Base-by-base conservation (phyloP, 2,797 vertebrate species). In the Trachops cirrhosus region DNA sequence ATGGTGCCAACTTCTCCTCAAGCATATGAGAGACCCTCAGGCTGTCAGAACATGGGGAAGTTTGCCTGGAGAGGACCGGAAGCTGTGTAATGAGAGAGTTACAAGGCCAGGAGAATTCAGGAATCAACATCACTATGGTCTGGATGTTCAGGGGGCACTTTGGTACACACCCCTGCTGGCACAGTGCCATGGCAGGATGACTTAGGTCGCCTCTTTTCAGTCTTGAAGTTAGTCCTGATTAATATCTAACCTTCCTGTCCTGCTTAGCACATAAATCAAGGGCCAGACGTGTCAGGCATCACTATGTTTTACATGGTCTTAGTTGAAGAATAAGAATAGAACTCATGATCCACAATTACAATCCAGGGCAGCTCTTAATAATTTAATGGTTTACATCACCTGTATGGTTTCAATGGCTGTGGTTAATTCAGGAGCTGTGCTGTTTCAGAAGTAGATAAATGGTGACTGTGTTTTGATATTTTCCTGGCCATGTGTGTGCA, bases 291-390 rank as follows among this genome's bases (percentile, higher is more conserved):
- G 7, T 88, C 78, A 75, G 4, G 4, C 5, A 54, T 87, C 74
- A 29, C 54, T 26, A 39, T 83, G 24, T 39, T 24, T 10, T 41
- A 29, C 22, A 15, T 46, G 5, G 37, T 83, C 34, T 70, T 83
- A 50, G 77, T n/a, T 62, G 34, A 91, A 92, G 77, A 77, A 57
- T 14, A 91, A 73, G 50, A 86, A 71, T 62, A 46, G 46, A 95
- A 80, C 8, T 39, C 37, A 85, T 32, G 10, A 67, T n/a, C 14
- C 16, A 77, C 64, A 86, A 21, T 54, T 86, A 86, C 48, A 91
- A 87, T 84, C n/a, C 67, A 90, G 52, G 41, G 19, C 6, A 96
- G 22, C 9, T 89, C 59, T 95, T 93, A 88, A 82, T 77, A 89
- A 89, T 46, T 3, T 26, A 86, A 0, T 62, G 24, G 3, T 41